Conservation (phyloP, 2,797 vertebrate genomes). For the Masticophis lateralis region DNA sequence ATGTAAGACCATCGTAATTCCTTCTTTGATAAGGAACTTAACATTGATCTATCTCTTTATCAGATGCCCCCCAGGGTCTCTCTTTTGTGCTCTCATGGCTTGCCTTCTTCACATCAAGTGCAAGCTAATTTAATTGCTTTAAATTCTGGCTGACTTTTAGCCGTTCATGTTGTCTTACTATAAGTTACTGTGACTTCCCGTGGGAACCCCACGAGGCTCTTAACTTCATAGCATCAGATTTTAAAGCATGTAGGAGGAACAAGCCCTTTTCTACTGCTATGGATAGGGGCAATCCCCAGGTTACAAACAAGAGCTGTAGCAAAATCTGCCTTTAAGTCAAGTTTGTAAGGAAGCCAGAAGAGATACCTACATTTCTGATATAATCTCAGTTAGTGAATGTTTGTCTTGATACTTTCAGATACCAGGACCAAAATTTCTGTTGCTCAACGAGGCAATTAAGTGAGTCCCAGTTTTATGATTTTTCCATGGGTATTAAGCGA, state of each 20-base stretch:
- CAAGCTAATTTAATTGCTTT: slow-evolving; percentile 14
- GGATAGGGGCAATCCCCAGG: not conserved
- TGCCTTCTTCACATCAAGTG: not conserved
- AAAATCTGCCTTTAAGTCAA: not conserved
- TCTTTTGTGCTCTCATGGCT: not conserved
- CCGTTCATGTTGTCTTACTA: not conserved
- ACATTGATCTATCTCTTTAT: not conserved
- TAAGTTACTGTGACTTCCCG: not conserved
- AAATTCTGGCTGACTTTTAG: not conserved
- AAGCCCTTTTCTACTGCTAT: not conserved
- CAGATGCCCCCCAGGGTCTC: not conserved
- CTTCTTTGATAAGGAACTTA: slow-evolving; percentile 14
- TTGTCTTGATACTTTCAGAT: not conserved
- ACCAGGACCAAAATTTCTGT: not conserved
- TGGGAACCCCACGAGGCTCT: not conserved
- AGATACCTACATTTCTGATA: not conserved
- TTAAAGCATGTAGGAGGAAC: not conserved
- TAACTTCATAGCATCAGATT: not conserved
- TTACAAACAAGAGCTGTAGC: not conserved
- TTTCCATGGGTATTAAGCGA: not conserved
- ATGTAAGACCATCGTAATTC: not conserved
- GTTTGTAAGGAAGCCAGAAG: not conserved
- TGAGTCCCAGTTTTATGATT: not conserved
- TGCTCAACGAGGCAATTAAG: not conserved
- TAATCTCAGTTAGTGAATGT: not conserved